Base-by-base conservation (phyloP, 2,888 invertebrate species). In the Marronus borbonicus region DNA sequence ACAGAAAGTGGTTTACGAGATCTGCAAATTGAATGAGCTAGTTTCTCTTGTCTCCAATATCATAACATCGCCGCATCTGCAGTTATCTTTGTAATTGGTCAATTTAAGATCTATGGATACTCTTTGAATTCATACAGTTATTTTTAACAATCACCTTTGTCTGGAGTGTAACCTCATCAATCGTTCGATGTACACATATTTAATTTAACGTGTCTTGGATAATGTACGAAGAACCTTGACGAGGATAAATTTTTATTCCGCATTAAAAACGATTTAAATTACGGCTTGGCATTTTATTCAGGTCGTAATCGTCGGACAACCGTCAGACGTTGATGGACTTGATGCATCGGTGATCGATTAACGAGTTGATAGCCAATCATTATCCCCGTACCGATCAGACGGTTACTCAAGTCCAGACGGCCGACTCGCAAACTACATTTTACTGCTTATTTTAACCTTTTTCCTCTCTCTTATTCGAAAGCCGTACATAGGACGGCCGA, bases 281-380 rank as follows among this genome's bases (percentile, higher is more conserved):
- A 39, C 39, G 36, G 17, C 24, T 12, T 17, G 20, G 49, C 68
- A 50, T 60, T 72, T 72, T 72, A 60, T 72, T 72, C 44, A 60
- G 52, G 60, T 60, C 60, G 20, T 60, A 72, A 36, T 58, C 39
- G 36, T 36, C 72, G 36, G 60, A 72, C 72, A 72, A 60, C 44
- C 72, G 24, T 39, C 60, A 31, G 72, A 72, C 72, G 72, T 72
- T 72, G 72, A 72, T 72, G 58, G 72, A 72, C 72, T 72, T 60
- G 72, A 72, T 72, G 60, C 72, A 60, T 39, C 72, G 24, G 72
- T 72, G 72, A 72, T 72, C 72, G 72, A 72, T 72, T 72, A 72
- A 72, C 72, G 72, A 72, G 58, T 72, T 72, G 72, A 72, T 72
- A 72, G 72, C 60, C 72, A 72, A 60, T 72, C 72, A 72, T 72